Evolutionary conservation across 2,888 invertebrate species (phyloP), one percentile per base, ranked within the genome.

Genomic region (Cyaniris semiargus): DNA sequence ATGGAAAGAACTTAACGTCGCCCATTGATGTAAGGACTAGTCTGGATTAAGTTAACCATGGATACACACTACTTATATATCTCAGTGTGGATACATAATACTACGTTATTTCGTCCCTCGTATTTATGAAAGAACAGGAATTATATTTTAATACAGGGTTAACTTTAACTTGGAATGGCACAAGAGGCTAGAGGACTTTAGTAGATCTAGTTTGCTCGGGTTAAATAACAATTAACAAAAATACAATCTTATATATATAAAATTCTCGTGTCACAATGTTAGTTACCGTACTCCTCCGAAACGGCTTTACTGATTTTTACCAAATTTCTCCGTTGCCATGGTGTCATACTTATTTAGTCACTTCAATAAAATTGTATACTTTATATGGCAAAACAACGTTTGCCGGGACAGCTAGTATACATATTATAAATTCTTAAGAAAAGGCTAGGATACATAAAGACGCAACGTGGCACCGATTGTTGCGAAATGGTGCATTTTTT

Each of bases 401-500:
- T n/a, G n/a, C n/a, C n/a, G n/a, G n/a, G n/a, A n/a, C n/a, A n/a
- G n/a, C n/a, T n/a, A n/a, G n/a, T n/a, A n/a, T n/a, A n/a, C n/a
- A n/a, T n/a, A n/a, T n/a, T n/a, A 31, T 66, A 31, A 31, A 66
- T 66, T 31, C 15, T 1, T 27, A 15, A 15, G 66, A 66, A 66
- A 66, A 18, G 66, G 27, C 66, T 27, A 66, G 15, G 66, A 66
- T 15, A 60, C 23, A 66, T 31, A 66, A 66, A 66, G 66, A 66
- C 66, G 66, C 27, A 66, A 66, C 66, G 27, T 66, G 27, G 27
- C 27, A 31, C 15, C 66, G 66, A 66, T 27, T 66, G 27, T 66
- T 66, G 27, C 66, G 66, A 66, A 66, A 75, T 76, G 60, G 75
- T 72, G n/a, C 75, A 78, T 79, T 81, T 83, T 81, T 82, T 83